Evolutionary conservation across 2,797 vertebrate genomes (phyloP), one percentile per base, ranked within the genome.

Genomic region (Acipenser oxyrinchus): DNA sequence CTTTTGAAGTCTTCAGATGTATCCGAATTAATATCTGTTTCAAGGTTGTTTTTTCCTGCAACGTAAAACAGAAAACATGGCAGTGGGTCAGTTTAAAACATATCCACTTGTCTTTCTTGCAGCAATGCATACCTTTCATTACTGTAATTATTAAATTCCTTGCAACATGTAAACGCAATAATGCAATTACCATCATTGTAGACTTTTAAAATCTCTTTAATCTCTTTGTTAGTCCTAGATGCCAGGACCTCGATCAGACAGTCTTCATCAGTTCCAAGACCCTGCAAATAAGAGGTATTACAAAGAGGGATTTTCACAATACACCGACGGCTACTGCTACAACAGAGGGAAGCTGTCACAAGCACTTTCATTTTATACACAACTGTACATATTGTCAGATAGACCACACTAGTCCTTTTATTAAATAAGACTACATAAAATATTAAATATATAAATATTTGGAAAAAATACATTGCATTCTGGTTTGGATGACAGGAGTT

Each of bases 261-360:
- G 2, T 93, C 90, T 81, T 99, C 97, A 68, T 96, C 92, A 69
- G 97, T 99, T 68, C 96, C 96, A 70, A 96, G 75, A 5, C 95
- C 94, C 97, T 99, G 68, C 74, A 50, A 69, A 66, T 53, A 37
- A 37, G 48, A 59, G 37, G 9, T 37, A 5, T 37, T 37, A 37
- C 37, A 37, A 37, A 37, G 37, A 37, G 3, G 37, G 37, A 37
- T 37, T 37, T 37, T 37, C 37, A 37, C 37, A 37, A 37, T 5
- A 11, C 13, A 10, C 5, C 6, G 55, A 13, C 8, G 6, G 55
- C 11, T 11, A 58, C 11, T 58, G 9, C 37, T 23, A 48, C 11
- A 55, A 68, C 23, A 52, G 5, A 48, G 6, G 48, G 7, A 11
- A 60, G 7, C 23, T 7, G 8, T n/a, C 37, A 37, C 37, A 37